Base-by-base conservation (phyloP, 2,888 invertebrate species). In the Brachycybe producta region DNA sequence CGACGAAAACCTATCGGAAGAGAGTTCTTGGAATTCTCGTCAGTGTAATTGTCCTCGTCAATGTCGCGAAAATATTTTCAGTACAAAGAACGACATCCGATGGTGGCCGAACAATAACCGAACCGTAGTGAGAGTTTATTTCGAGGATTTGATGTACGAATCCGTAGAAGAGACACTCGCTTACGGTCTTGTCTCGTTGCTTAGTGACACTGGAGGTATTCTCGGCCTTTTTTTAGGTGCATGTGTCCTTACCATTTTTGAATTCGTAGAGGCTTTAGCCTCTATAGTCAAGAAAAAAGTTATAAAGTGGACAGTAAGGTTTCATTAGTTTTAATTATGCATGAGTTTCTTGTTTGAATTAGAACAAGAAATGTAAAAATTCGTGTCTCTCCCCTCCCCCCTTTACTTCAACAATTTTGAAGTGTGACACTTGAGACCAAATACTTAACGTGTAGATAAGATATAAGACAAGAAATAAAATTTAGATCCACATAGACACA, bases 201-300 rank as follows among this genome's bases (percentile, higher is more conserved):
- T 47, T 3, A 36, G 47, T 15, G 47, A 47, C 11, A 47, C 38
- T n/a, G 47, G 47, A n/a, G 47, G 47, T 7, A 47, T 26, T 26
- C 23, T 47, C 36, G 47, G 47, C 17, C 27, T 47, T 2, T 47
- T 47, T 36, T 23, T 47, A 8, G 47, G 47, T n/a, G 38, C 28
- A 5, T 47, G 47, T 11, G 47, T 47, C 1, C 21, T 47, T 13
- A 36, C 19, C 15, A 47, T 47, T 36, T 47, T 47, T 23, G 47
- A 47, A 36, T 26, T 26, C 2, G 17, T 30, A 2, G 47, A 47
- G n/a, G n/a, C n/a, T n/a, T n/a, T n/a, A n/a, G n/a, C n/a, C n/a
- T n/a, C n/a, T n/a, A n/a, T n/a, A n/a, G n/a, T n/a, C n/a, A n/a
- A n/a, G n/a, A n/a, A n/a, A n/a, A n/a, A n/a, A n/a, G n/a, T n/a